Conservation (phyloP, 2,888 invertebrate genomes). For the Heliconius aoede region DNA sequence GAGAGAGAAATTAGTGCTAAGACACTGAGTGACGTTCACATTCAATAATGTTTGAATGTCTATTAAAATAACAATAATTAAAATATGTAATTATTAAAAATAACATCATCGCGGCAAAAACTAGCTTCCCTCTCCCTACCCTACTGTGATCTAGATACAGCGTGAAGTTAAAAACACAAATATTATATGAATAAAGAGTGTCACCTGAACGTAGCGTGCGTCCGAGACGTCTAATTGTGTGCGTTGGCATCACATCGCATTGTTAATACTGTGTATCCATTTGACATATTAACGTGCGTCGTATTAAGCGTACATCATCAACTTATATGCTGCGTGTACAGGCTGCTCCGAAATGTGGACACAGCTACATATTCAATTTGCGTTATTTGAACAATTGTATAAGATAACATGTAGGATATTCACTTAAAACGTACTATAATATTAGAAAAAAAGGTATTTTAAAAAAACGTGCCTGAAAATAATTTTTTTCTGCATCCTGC, state of each 20-base stretch:
- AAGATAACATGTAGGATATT: neutral
- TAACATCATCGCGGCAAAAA: no score
- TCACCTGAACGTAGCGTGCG: constrained; percentile 51
- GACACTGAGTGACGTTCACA: no score
- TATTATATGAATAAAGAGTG: neutral
- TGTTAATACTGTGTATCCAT: constrained; percentile 75
- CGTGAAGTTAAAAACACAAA: neutral
- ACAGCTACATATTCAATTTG: neutral
- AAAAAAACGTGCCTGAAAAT: no score
- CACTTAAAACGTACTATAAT: neutral
- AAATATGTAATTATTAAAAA: no score
- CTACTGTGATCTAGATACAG: neutral
- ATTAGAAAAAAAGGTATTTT: no score
- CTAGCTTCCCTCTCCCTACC: neutral
- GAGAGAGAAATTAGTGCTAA: no score
- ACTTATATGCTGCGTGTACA: constrained; percentile 31
- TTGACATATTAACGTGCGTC: constrained; percentile 72
- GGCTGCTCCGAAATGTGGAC: neutral
- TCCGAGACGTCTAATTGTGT: constrained; percentile 61
- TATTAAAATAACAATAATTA: neutral
- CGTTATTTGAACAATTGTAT: neutral
- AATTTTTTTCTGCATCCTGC: no score
- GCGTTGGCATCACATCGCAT: constrained; percentile 60
- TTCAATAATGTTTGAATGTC: no score
- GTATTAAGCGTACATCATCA: constrained; percentile 53